Evolutionary conservation across 2,113 vertebrate genomes (phyloP).

Genomic region (Poeciliopsis retropinna): DNA sequence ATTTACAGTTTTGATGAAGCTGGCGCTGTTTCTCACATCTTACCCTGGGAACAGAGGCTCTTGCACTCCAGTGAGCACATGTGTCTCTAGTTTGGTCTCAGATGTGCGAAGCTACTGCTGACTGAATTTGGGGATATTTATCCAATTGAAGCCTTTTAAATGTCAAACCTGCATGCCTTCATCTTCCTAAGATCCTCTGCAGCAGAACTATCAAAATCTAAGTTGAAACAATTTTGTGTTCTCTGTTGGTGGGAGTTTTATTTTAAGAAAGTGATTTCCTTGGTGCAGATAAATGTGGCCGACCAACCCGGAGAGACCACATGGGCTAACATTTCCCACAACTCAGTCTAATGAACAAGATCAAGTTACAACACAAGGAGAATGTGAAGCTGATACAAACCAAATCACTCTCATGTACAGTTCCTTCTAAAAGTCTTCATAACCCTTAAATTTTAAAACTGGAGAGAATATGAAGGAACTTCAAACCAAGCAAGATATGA

Average conservation of each 20-base stretch:
- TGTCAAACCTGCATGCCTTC: too few species aligned
- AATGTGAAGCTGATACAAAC: neutral
- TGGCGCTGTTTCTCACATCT: neutral
- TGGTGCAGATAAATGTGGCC: neutral
- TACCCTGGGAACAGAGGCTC: neutral
- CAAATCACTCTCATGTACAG: neutral
- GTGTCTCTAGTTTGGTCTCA: too few species aligned
- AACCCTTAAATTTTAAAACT: neutral
- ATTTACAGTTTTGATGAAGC: neutral
- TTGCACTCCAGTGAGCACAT: too few species aligned
- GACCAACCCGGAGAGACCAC: too few species aligned
- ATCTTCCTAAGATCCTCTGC: too few species aligned
- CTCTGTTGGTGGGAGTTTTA: too few species aligned
- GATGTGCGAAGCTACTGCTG: too few species aligned
- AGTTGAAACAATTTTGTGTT: too few species aligned
- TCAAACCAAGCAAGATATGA: neutral
- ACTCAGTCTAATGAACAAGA: neutral
- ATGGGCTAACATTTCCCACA: neutral
- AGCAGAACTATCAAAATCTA: too few species aligned
- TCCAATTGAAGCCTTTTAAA: too few species aligned
- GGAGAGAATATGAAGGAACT: neutral
- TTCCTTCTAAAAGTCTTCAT: neutral
- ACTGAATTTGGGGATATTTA: too few species aligned
- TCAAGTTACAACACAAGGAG: neutral
- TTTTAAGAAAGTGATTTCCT: neutral